A percentile compares a stretch with the other conserved stretches of the same genome.
These are phyloP conservation scores for Trachythela sp. DNA, from an alignment of 64 coral and sea anemone genomes.

Conservation along the genomic window DNA sequence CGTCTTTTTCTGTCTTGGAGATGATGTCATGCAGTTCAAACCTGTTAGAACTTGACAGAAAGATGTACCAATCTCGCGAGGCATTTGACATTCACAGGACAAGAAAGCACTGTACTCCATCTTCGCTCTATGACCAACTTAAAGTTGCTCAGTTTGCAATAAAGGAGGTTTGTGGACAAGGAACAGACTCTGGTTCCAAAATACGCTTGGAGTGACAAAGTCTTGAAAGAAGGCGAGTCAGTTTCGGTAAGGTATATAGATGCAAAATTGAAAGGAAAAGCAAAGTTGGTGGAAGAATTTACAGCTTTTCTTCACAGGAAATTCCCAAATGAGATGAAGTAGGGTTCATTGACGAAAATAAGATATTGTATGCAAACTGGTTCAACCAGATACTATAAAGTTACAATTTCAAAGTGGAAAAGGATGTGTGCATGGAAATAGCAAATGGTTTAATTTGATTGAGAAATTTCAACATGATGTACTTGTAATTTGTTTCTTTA, in stretches of 20 bases:
- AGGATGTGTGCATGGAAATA: too few species aligned
- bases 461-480: too few species aligned
- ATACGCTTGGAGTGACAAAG: constrained; percentile 25
- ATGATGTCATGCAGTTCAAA: constrained; percentile 33
- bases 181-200: background rate
- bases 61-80: constrained; percentile 21
- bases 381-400: too few species aligned
- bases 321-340: constrained; percentile 1
- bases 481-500: too few species aligned
- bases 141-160: constrained; percentile 17
- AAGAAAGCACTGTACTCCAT: background rate
- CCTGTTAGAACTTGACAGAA: background rate
- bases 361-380: too few species aligned
- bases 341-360: too few species aligned
- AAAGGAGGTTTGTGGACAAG: background rate
- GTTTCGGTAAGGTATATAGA: constrained; percentile 27
- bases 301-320: background rate
- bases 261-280: constrained; percentile 3
- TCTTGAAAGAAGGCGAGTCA: background rate
- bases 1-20: too few species aligned
- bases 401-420: too few species aligned
- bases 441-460: too few species aligned
- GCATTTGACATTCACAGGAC: constrained; percentile 22
- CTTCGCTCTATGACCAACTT: too few species aligned
- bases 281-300: background rate